Conservation (phyloP, 1,140 invertebrate species). For the Drosophila varians region DNA sequence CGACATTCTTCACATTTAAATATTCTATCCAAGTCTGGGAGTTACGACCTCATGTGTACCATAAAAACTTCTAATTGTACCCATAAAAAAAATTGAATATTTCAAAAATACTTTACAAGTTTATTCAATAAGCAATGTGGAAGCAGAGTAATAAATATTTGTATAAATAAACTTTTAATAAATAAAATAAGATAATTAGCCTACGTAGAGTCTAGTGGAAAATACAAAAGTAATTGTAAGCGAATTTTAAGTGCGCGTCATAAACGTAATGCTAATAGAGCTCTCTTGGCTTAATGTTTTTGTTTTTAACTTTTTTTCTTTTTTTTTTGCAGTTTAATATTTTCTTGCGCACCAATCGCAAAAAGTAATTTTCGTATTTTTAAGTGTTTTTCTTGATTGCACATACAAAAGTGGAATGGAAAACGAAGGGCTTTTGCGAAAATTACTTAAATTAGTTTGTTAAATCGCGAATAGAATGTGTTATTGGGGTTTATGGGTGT, state of each 20-base stretch:
- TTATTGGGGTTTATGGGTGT: slow-evolving; percentile 27
- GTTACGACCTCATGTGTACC: background rate
- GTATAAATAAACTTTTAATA: slow-evolving; percentile 68
- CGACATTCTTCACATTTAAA: background rate
- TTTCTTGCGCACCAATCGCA: slow-evolving; percentile 53
- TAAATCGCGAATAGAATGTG: slow-evolving; percentile 29
- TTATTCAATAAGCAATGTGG: slow-evolving; percentile 68
- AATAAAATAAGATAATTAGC: slow-evolving; percentile 71
- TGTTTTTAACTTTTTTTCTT: slow-evolving; percentile 8
- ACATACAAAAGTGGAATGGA: slow-evolving; percentile 41
- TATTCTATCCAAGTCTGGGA: background rate
- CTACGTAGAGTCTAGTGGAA: slow-evolving; percentile 51
- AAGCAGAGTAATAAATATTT: slow-evolving; percentile 66
- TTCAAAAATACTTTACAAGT: slow-evolving; percentile 41
- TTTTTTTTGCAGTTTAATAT: slow-evolving; percentile 1
- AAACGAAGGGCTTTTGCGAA: slow-evolving; percentile 22
- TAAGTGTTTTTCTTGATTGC: slow-evolving; percentile 58
- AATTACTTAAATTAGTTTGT: slow-evolving; percentile 40
- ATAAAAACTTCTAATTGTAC: background rate
- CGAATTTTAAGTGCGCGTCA: slow-evolving; percentile 37
- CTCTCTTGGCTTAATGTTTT: slow-evolving; percentile 50
- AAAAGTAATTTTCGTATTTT: slow-evolving; percentile 66
- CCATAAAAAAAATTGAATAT: background rate
- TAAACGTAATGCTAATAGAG: slow-evolving; percentile 65
- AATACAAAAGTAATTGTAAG: slow-evolving; percentile 48